phyloP scores from a whole-genome alignment of 2,888 invertebrate genomes.

The Drosophila longiperda region DNA sequence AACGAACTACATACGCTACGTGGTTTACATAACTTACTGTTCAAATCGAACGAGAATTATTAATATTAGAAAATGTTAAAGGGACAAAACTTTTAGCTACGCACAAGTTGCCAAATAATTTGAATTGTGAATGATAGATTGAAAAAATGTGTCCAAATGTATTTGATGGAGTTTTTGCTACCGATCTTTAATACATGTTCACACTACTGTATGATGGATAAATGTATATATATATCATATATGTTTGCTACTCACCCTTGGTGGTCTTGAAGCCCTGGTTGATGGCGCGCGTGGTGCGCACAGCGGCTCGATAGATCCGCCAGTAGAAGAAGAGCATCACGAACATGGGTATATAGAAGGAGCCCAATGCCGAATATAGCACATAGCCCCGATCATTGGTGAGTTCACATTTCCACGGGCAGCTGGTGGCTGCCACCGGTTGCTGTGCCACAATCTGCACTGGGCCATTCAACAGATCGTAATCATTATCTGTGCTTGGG shows the following conservation, averaged over 20 bases:
- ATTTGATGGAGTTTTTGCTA: slow-evolving; percentile 25
- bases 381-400: slow-evolving; percentile 98
- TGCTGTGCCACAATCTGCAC: slow-evolving; percentile 42
- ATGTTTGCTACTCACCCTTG: slow-evolving; percentile 87
- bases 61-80: slow-evolving; percentile 49
- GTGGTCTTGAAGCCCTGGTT: slow-evolving; percentile 96
- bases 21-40: slow-evolving; percentile 63
- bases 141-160: slow-evolving; percentile 57
- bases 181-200: slow-evolving; percentile 19
- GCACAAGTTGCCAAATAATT: slow-evolving; percentile 67
- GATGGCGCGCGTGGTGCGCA: slow-evolving; percentile 95
- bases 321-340: slow-evolving; percentile 99
- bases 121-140: slow-evolving; percentile 57
- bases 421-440: slow-evolving; percentile 85
- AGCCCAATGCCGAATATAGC: slow-evolving; percentile 98
- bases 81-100: slow-evolving; percentile 71
- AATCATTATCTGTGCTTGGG: slow-evolving; percentile 43
- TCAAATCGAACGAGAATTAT: slow-evolving; percentile 44
- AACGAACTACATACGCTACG: slow-evolving; percentile 73
- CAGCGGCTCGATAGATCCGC: slow-evolving; percentile 97
- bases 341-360: slow-evolving; percentile 98
- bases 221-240: neutral
- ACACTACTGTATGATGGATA: slow-evolving; percentile 15
- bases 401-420: slow-evolving; percentile 95
- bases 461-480: slow-evolving; percentile 43